These are phyloP conservation scores for Arbacia lixula DNA, from an alignment of 53 echinoderm and acorn worm species.

Conservation along the genomic window DNA sequence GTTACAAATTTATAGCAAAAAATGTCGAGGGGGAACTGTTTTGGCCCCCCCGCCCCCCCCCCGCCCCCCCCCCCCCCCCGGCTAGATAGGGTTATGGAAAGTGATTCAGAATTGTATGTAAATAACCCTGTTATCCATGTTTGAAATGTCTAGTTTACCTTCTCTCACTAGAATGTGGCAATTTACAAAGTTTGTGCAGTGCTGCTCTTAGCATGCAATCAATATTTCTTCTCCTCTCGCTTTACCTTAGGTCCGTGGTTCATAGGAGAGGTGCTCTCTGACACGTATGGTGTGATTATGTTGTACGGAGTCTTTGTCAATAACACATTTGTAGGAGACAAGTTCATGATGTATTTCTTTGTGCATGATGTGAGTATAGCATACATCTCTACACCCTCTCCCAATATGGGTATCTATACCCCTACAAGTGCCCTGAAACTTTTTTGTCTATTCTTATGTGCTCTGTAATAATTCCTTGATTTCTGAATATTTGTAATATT, in stretches of 20 bases:
- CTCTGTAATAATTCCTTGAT: no score
- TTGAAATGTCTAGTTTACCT: not conserved
- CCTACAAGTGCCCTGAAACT: not conserved
- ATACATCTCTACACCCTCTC: not conserved
- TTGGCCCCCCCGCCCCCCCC: no score
- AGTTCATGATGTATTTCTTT: constrained; percentile 66
- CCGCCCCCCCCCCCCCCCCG: not conserved
- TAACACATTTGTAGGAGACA: constrained; percentile 82
- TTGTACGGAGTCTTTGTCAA: constrained; percentile 87
- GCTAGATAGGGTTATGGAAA: not conserved
- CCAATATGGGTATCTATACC: not conserved
- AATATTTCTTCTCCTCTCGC: not conserved
- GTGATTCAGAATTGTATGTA: not conserved
- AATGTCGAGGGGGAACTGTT: no score
- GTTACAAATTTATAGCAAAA: no score
- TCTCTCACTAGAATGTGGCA: not conserved
- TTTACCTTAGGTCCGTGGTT: constrained; percentile 74
- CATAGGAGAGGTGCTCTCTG: constrained; percentile 75
- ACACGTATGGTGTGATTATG: constrained; percentile 71
- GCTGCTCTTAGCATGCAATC: not conserved
- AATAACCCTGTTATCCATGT: not conserved
- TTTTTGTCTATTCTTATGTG: not conserved
- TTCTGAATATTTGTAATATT: no score
- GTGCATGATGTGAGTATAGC: constrained; percentile 31
- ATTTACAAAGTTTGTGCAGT: not conserved